Percentiles rank a stretch among this genome's conserved stretches.
Evolutionary conservation across 2,797 vertebrate species (phyloP).

Genomic region (Enoplosus armatus): DNA sequence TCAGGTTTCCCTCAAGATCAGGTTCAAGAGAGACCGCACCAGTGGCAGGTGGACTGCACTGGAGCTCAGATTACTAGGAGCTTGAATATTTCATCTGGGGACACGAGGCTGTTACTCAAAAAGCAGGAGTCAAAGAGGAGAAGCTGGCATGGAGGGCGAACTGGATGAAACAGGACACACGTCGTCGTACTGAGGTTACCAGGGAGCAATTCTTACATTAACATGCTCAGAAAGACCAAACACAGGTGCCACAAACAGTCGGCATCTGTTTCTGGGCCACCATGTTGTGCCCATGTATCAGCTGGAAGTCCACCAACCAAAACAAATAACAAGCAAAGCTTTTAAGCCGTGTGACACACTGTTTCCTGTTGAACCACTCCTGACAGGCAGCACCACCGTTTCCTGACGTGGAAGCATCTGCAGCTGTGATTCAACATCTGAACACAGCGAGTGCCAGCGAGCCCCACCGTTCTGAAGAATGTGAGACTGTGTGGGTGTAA

Average conservation of each 20-base stretch:
- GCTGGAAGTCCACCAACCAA: constrained; percentile 61
- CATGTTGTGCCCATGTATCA: constrained; percentile 15
- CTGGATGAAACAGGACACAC: constrained; percentile 55
- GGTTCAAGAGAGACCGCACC: constrained; percentile 54
- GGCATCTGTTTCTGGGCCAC: constrained; percentile 4
- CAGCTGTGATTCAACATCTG: constrained; percentile 54
- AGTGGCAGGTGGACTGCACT: constrained; percentile 63
- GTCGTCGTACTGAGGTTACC: constrained; percentile 47
- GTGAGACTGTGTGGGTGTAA: constrained; percentile 51
- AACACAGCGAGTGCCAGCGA: constrained; percentile 32
- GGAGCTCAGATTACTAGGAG: constrained; percentile 63
- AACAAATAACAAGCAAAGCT: constrained; percentile 61
- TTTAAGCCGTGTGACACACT: constrained; percentile 29
- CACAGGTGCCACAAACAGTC: constrained; percentile 36
- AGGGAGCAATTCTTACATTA: constrained; percentile 42
- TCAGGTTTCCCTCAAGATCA: constrained; percentile 77
- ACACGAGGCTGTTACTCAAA: constrained; percentile 53
- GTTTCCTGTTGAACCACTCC: constrained; percentile 64
- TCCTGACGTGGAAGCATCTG: constrained; percentile 75
- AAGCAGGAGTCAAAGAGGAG: constrained; percentile 65
- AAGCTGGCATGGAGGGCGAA: not conserved
- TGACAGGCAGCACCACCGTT: constrained; percentile 50
- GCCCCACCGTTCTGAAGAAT: constrained; percentile 28
- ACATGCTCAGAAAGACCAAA: constrained; percentile 50
- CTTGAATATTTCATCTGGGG: constrained; percentile 80